phyloP scores from a whole-genome alignment of 2,888 invertebrate species.

The Caenorhabditis imperialis region DNA sequence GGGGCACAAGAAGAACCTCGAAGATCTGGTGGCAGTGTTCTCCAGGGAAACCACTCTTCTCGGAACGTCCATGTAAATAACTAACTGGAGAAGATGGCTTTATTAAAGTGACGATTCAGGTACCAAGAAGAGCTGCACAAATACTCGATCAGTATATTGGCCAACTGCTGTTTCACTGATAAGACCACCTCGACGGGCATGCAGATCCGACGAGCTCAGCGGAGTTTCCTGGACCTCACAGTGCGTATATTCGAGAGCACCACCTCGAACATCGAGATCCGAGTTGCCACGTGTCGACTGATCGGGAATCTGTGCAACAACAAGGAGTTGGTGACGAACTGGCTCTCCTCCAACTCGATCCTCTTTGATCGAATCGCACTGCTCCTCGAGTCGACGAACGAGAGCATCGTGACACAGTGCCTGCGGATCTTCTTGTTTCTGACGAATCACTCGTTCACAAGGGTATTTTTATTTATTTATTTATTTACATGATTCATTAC shows the following conservation, averaged over 20 bases:
- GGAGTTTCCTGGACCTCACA: constrained; percentile 44
- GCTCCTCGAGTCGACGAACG: constrained; percentile 50
- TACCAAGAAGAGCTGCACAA: constrained; percentile 43
- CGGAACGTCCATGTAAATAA: constrained; percentile 40
- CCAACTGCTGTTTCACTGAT: constrained; percentile 41
- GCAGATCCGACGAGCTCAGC: constrained; percentile 26
- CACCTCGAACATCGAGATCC: constrained; percentile 41
- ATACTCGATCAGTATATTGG: constrained; percentile 50
- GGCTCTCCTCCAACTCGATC: constrained; percentile 53
- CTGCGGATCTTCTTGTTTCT: constrained; percentile 55
- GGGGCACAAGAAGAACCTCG: constrained; percentile 25
- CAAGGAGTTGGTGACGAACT: constrained; percentile 64
- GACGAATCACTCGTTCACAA: constrained; percentile 43
- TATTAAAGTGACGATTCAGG: no score
- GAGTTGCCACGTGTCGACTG: constrained; percentile 62
- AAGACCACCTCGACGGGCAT: constrained; percentile 25
- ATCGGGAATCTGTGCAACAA: constrained; percentile 68
- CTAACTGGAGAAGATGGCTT: not conserved
- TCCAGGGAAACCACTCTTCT: constrained; percentile 36
- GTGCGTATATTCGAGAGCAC: constrained; percentile 65
- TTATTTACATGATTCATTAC: not conserved
- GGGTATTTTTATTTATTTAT: constrained; percentile 25
- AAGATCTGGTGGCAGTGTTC: constrained; percentile 37
- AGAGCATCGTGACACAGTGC: constrained; percentile 48
- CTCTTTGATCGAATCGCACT: constrained; percentile 62